These are phyloP conservation scores for Kudoa iwatai DNA, from an alignment of 30 jellyfish, hydroid and myxozoan genomes.

Conservation along the genomic window DNA sequence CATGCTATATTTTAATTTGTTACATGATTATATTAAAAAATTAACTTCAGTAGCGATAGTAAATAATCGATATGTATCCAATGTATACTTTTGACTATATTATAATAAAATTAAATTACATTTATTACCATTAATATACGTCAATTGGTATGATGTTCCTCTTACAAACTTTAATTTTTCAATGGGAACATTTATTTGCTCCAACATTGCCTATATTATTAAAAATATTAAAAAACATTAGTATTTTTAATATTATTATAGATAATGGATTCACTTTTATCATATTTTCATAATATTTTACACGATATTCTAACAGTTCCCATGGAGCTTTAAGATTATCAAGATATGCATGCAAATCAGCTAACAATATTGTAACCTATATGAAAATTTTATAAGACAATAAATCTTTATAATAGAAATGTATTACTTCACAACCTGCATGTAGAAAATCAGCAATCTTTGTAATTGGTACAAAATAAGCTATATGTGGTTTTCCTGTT, in stretches of 20 bases:
- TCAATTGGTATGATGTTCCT: conserved; percentile 74
- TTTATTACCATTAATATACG: conserved; percentile 5
- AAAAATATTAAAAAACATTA: neutral
- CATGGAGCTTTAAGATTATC: conserved; percentile 95
- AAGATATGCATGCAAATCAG: conserved; percentile 92
- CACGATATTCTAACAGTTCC: conserved; percentile 48
- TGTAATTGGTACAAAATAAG: conserved; percentile 88
- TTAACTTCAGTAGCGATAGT: conserved; percentile 42
- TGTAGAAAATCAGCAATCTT: conserved; percentile 63
- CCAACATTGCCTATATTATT: conserved; percentile 44
- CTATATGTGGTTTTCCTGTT: conserved; percentile 94
- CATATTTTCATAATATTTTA: conserved; percentile 34
- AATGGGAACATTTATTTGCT: conserved; percentile 52
- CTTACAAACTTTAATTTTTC: conserved; percentile 71
- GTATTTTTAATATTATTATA: neutral
- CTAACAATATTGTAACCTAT: conserved; percentile 71
- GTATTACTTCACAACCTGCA: conserved; percentile 66
- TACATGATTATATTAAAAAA: conserved; percentile 76
- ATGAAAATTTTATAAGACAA: neutral
- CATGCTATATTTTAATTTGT: conserved; percentile 82
- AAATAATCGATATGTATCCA: too few relatives aligned
- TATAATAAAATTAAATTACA: conserved; percentile 1
- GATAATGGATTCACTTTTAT: conserved; percentile 10
- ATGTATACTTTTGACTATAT: too few relatives aligned
- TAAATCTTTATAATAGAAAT: neutral